phyloP scores from a whole-genome alignment of 2,888 invertebrate species.

The Ophion ventricosus region DNA sequence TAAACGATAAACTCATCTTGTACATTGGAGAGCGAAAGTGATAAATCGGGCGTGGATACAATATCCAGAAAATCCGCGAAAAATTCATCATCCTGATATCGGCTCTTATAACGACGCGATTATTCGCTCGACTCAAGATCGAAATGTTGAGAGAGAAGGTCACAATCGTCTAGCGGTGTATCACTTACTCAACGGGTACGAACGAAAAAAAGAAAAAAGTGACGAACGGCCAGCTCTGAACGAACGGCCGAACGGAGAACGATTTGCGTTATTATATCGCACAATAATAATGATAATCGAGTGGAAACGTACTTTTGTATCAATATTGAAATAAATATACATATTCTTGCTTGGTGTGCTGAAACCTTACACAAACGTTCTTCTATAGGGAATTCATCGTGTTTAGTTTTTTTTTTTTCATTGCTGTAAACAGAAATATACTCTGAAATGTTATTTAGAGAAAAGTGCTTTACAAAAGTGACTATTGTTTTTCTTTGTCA shows the following conservation, averaged over 20 bases:
- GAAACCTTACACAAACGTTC: too few relatives aligned
- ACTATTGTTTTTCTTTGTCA: too few relatives aligned
- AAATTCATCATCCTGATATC: conserved; percentile 19
- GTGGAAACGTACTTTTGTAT: too few relatives aligned
- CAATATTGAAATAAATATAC: too few relatives aligned
- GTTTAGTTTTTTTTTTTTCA: too few relatives aligned
- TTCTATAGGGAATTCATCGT: too few relatives aligned
- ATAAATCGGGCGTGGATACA: conserved; percentile 49
- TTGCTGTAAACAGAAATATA: too few relatives aligned
- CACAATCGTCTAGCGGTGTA: background rate
- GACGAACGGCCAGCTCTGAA: conserved; percentile 2
- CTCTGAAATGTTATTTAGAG: too few relatives aligned
- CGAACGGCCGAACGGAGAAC: background rate
- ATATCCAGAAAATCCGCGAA: conserved; percentile 56
- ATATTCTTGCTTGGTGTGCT: too few relatives aligned
- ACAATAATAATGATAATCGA: too few relatives aligned
- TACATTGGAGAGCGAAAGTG: conserved; percentile 56
- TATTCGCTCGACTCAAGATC: conserved; percentile 18
- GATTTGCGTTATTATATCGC: too few relatives aligned
- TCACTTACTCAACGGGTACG: conserved; percentile 22
- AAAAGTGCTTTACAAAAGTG: too few relatives aligned
- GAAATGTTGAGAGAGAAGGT: conserved; percentile 4
- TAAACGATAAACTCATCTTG: conserved; percentile 11
- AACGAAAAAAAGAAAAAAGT: conserved; percentile 19
- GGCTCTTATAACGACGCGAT: conserved; percentile 9